Evolutionary conservation across 2,888 invertebrate genomes (phyloP).

Genomic region (Drosophila meridionalis): DNA sequence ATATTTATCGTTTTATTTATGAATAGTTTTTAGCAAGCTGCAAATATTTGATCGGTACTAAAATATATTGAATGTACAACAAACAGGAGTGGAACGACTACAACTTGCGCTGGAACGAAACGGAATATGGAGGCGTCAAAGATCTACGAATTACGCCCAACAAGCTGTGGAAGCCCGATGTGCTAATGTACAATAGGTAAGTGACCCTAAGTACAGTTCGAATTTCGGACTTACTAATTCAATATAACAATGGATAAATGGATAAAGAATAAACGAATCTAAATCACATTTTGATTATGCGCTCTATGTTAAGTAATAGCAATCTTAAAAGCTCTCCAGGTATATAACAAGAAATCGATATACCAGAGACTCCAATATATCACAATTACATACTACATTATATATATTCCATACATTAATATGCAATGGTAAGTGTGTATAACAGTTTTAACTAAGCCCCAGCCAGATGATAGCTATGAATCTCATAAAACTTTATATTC

Average conservation of each 20-base stretch:
- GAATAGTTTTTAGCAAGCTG: constrained; percentile 23
- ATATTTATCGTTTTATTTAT: constrained; percentile 17
- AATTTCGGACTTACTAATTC: constrained; percentile 30
- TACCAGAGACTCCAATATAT: constrained; percentile 4
- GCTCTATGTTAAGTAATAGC: constrained; percentile 38
- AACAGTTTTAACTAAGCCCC: constrained; percentile 4
- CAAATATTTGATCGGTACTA: constrained; percentile 43
- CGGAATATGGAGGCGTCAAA: constrained; percentile 97
- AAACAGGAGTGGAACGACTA: constrained; percentile 98
- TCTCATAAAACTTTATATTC: neutral
- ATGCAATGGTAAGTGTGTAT: constrained; percentile 58
- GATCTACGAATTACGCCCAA: constrained; percentile 97
- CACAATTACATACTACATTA: constrained; percentile 17
- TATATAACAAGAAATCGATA: constrained; percentile 30
- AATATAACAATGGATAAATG: constrained; percentile 53
- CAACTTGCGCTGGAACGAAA: constrained; percentile 98
- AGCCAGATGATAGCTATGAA: constrained; percentile 18
- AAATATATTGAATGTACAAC: constrained; percentile 26
- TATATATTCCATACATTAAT: constrained; percentile 21
- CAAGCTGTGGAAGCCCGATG: constrained; percentile 99
- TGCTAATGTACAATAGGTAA: constrained; percentile 99
- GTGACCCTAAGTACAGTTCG: constrained; percentile 42
- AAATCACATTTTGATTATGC: constrained; percentile 53
- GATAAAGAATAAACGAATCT: constrained; percentile 50
- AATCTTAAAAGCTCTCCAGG: constrained; percentile 23